Evolutionary conservation across 2,888 invertebrate species (phyloP), one percentile per base, ranked within the genome.

Genomic region (Drosophila picticornis): DNA sequence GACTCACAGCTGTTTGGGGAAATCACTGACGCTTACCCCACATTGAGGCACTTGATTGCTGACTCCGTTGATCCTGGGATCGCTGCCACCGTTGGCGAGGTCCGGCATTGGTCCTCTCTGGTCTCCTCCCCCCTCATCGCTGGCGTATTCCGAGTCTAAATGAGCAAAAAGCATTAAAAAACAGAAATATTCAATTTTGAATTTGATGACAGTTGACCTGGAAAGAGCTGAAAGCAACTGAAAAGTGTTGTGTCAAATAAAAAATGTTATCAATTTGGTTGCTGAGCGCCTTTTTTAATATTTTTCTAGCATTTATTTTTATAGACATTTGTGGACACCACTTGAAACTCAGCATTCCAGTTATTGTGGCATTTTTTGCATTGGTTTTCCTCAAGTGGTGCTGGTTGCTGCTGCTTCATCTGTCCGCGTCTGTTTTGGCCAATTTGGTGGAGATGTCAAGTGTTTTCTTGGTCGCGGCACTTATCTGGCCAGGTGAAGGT

Each of bases 401-500:
- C n/a, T n/a, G n/a, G 57, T 27, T 32, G 36, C 9, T 46, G 11
- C 52, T 31, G n/a, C 11, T 2, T 13, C 2, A 38, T n/a, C 22
- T 43, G 5, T 1, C 7, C 22, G 46, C 2, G 22, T 27, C 19
- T 25, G 36, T 29, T 32, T 16, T 32, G 27, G 57, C 38, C 43
- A 22, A 4, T 38, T 36, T 22, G 51, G 48, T 40, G 53, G 53
- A 61, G 64, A 64, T 27, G 31, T 51, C 51, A 50, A 64, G 60
- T 69, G 61, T 34, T 64, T 69, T 25, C 25, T 57, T 43, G 29
- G 58, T 52, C 31, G 31, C 51, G 40, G 38, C 43, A 53, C 61
- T 71, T 58, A 43, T 63, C 27, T 36, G 10, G 72, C 56, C 81
- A 80, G 78, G 81, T 79, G 81, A 80, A 79, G 78, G 81, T 80